These are phyloP conservation scores for Bujurquina vittata DNA, from an alignment of 2,113 vertebrate species.

Conservation along the genomic window DNA sequence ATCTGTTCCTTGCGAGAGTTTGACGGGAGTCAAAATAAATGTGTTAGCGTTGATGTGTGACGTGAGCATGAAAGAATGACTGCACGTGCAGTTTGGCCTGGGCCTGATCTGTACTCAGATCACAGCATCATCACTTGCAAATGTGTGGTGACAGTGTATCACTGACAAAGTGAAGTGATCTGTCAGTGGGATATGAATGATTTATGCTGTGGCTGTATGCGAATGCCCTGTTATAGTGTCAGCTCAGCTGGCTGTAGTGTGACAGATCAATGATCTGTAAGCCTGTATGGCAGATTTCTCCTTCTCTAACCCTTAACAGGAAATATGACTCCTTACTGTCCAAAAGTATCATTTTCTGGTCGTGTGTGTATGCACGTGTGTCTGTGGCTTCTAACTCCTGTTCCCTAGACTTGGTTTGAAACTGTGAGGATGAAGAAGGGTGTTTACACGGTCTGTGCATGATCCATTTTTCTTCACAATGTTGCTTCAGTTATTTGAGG, in stretches of 20 bases:
- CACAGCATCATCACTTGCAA: constrained; percentile 38
- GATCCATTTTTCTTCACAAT: not conserved
- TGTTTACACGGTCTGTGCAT: not conserved
- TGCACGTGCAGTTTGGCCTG: constrained; percentile 3
- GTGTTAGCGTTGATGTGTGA: constrained; percentile 5
- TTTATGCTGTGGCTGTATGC: constrained; percentile 25
- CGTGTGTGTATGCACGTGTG: not conserved
- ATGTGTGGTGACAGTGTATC: constrained; percentile 56
- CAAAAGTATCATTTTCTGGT: not conserved
- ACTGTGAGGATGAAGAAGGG: not conserved
- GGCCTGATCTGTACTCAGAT: constrained; percentile 10
- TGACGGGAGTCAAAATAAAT: constrained; percentile 22
- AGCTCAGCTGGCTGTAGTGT: constrained; percentile 32
- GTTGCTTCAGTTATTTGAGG: not conserved
- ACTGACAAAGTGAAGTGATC: constrained; percentile 54
- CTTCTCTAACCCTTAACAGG: not conserved
- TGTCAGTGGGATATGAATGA: constrained; percentile 58
- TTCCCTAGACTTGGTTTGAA: not conserved
- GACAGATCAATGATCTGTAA: constrained; percentile 44
- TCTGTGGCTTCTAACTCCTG: not conserved
- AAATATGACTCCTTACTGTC: not conserved
- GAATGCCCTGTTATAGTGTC: constrained; percentile 32
- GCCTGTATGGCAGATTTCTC: constrained; percentile 12
- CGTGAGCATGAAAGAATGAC: constrained; percentile 5
- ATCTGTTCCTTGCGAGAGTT: constrained; percentile 7